Evolutionary conservation across 2,888 invertebrate genomes (phyloP).

Genomic region (Caenorhabditis angaria): DNA sequence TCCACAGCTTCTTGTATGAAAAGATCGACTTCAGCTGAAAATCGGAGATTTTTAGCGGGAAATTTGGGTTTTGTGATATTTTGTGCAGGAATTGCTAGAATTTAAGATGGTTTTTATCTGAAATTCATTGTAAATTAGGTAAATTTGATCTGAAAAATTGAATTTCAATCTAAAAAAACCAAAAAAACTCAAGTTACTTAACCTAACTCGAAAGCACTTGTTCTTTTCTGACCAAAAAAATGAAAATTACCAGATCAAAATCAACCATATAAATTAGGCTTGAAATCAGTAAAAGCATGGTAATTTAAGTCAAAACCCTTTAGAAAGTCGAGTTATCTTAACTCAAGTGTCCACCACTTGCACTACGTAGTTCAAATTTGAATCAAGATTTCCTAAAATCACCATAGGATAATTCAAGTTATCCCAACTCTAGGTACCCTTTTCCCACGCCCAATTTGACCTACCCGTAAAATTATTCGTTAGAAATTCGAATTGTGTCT

Average conservation of each 20-base stretch:
- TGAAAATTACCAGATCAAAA: no score
- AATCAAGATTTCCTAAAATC: neutral
- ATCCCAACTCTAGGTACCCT: neutral
- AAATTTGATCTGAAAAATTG: neutral
- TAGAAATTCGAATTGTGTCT: conserved; percentile 52
- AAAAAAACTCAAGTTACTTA: neutral
- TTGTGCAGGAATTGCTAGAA: no score
- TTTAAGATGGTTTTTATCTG: neutral
- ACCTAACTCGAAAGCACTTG: neutral
- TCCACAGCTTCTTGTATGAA: conserved; percentile 54
- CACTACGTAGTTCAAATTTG: neutral
- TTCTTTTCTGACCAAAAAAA: no score
- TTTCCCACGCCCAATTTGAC: neutral
- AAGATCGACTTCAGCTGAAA: conserved; percentile 58
- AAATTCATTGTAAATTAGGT: neutral
- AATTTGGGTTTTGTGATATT: conserved; percentile 1
- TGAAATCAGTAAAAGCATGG: no score
- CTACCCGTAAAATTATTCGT: conserved; percentile 55
- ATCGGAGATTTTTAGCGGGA: neutral
- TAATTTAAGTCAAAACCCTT: neutral
- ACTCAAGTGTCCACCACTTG: neutral
- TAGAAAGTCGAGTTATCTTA: neutral
- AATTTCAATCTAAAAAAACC: neutral
- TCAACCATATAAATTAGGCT: no score
- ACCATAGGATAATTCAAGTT: neutral